Percentiles rank a stretch among this genome's conserved stretches.
These are phyloP conservation scores for Dinothrombium tinctorium DNA, from an alignment of 1,140 invertebrate genomes.

Conservation along the genomic window DNA sequence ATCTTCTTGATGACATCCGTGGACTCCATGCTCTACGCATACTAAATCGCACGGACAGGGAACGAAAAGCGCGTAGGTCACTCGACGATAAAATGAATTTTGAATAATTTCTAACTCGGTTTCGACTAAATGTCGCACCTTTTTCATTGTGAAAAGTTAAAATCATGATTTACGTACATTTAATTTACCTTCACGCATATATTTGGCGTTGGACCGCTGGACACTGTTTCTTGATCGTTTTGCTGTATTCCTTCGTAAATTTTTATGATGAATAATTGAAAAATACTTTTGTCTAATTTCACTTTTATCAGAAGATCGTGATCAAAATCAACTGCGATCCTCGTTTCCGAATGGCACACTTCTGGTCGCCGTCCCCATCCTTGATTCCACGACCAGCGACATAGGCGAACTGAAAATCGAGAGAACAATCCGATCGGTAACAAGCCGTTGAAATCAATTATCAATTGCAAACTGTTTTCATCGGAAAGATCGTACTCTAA, in stretches of 20 bases:
- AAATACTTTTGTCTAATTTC: background rate
- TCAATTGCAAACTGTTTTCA: conserved; percentile 8
- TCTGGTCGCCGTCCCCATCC: conserved; percentile 13
- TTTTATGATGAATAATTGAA: conserved; percentile 9
- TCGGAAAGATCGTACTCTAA: background rate
- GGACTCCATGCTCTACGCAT: conserved; percentile 20
- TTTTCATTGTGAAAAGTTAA: conserved; percentile 12
- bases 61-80: conserved; percentile 21
- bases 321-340: conserved; percentile 15
- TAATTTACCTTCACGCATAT: conserved; percentile 15
- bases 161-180: background rate
- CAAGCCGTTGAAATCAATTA: conserved; percentile 8
- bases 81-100: conserved; percentile 22
- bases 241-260: conserved; percentile 10
- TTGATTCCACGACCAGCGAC: conserved; percentile 13
- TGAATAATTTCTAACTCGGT: conserved; percentile 20
- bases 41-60: conserved; percentile 21
- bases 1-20: conserved; percentile 18
- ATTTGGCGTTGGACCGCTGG: conserved; percentile 11
- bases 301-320: conserved; percentile 13
- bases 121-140: conserved; percentile 25
- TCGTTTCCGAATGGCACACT: conserved; percentile 5
- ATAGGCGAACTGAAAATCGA: conserved; percentile 11
- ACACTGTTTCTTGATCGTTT: conserved; percentile 9
- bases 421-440: conserved; percentile 14